These are phyloP conservation scores for Lottia gigantea DNA, from an alignment of 2,888 invertebrate species.

Conservation along the genomic window DNA sequence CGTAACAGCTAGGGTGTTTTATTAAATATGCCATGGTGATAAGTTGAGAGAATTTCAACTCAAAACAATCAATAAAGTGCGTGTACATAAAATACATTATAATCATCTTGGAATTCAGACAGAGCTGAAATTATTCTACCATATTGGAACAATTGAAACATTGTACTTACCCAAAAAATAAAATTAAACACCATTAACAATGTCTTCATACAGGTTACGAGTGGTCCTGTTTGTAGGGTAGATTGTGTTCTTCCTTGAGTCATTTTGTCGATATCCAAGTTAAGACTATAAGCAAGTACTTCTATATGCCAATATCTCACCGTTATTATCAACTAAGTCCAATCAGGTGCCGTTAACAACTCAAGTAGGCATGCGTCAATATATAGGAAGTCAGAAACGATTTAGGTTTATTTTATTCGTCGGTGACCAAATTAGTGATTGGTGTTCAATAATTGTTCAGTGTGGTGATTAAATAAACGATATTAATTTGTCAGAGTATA, in stretches of 20 bases:
- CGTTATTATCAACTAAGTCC: too few relatives aligned
- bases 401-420: background rate
- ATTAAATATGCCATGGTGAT: too few relatives aligned
- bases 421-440: conserved; percentile 8
- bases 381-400: background rate
- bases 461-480: too few relatives aligned
- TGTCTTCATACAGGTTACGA: conserved; percentile 82
- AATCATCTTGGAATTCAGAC: too few relatives aligned
- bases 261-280: conserved; percentile 20
- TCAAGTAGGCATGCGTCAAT: background rate
- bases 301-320: background rate
- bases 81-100: too few relatives aligned
- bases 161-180: conserved; percentile 81
- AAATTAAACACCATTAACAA: conserved; percentile 84
- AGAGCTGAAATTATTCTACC: background rate
- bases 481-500: too few relatives aligned
- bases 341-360: background rate
- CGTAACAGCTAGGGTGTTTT: too few relatives aligned
- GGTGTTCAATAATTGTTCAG: too few relatives aligned
- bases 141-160: background rate
- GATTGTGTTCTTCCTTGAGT: conserved; percentile 46
- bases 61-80: too few relatives aligned
- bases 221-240: conserved; percentile 68
- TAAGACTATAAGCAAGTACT: too few relatives aligned
- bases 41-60: too few relatives aligned